phyloP scores from a whole-genome alignment of 2,113 vertebrate species.

The Cisticola juncidis region DNA sequence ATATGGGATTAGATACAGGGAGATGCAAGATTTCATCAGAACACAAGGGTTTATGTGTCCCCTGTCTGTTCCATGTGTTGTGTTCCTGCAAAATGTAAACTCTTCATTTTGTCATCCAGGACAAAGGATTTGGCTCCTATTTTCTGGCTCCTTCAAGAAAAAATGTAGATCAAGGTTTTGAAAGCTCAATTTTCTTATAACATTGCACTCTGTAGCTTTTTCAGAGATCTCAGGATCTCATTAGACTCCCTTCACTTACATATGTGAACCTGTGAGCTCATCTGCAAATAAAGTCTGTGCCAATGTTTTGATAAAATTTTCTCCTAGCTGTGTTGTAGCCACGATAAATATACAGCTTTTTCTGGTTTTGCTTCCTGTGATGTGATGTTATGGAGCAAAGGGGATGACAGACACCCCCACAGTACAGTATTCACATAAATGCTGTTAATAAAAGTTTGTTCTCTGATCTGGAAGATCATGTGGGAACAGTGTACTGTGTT shows the following conservation, averaged over 20 bases:
- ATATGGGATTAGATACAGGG: not conserved
- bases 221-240: not conserved
- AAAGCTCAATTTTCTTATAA: not conserved
- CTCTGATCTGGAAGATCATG: not conserved
- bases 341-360: not conserved
- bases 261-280: not conserved
- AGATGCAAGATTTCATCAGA: not conserved
- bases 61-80: accelerated
- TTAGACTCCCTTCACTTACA: accelerated
- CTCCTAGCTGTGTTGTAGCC: not conserved
- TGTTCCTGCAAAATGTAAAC: not conserved
- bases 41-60: not conserved
- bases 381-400: not conserved
- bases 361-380: not conserved
- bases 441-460: not conserved
- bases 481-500: not conserved
- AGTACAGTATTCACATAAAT: not conserved
- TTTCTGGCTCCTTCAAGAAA: not conserved
- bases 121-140: not conserved
- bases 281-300: not conserved
- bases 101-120: not conserved
- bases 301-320: not conserved
- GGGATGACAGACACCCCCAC: not conserved
- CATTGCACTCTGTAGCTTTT: not conserved
- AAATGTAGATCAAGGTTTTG: not conserved